These are phyloP conservation scores for Drosophila sulfurigaster DNA, from an alignment of 1,140 invertebrate genomes.

Conservation along the genomic window DNA sequence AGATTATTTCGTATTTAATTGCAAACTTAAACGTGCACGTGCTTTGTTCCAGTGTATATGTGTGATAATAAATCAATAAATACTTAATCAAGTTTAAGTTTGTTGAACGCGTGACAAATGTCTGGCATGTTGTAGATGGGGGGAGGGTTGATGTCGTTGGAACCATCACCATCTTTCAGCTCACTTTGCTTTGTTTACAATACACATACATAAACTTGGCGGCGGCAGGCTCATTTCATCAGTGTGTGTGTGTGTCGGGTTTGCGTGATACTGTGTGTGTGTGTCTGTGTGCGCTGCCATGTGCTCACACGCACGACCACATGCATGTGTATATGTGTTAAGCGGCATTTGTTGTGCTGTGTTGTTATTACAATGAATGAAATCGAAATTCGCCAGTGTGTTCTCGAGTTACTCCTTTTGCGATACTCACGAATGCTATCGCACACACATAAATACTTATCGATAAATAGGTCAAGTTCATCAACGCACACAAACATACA, in stretches of 20 bases:
- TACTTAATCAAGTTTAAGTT: constrained; percentile 67
- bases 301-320: constrained; percentile 19
- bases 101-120: constrained; percentile 27
- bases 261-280: background rate
- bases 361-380: constrained; percentile 30
- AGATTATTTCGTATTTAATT: constrained; percentile 7
- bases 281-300: constrained; percentile 25
- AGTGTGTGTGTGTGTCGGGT: background rate
- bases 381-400: constrained; percentile 18
- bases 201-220: constrained; percentile 1
- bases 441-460: constrained; percentile 3
- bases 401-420: constrained; percentile 3
- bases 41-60: constrained; percentile 15
- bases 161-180: constrained; percentile 7
- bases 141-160: background rate
- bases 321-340: background rate
- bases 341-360: constrained; percentile 17
- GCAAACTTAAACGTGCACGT: constrained; percentile 66
- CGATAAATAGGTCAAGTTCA: constrained; percentile 36
- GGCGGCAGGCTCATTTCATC: constrained; percentile 10
- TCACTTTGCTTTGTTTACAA: constrained; percentile 51
- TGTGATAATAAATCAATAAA: constrained; percentile 61
- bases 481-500: background rate
- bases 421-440: background rate
- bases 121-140: constrained; percentile 12